Evolutionary conservation across 2,797 vertebrate genomes (phyloP).

Genomic region (Xyrichtys novacula): DNA sequence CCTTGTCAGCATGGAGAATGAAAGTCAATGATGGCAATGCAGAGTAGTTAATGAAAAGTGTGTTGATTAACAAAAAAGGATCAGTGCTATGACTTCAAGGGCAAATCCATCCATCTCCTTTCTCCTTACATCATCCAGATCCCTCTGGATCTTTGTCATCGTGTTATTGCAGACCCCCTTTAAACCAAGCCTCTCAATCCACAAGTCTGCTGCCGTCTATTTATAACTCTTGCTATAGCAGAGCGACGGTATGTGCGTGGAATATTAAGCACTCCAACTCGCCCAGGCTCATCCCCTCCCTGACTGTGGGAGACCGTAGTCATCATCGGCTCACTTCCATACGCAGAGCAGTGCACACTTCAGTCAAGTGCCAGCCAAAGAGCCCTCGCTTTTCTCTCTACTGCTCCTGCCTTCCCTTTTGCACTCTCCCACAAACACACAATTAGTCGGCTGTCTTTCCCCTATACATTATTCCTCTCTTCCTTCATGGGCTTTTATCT

Average conservation of each 20-base stretch:
- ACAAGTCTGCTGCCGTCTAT: constrained; percentile 73
- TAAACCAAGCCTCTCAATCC: constrained; percentile 61
- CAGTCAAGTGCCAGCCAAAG: constrained; percentile 63
- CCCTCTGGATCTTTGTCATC: constrained; percentile 46
- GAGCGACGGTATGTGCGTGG: constrained; percentile 69
- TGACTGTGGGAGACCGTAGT: constrained; percentile 58
- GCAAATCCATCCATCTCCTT: constrained; percentile 3
- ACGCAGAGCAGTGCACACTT: constrained; percentile 53
- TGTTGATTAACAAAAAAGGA: neutral
- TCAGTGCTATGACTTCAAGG: constrained; percentile 17
- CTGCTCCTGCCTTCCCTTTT: constrained; percentile 17
- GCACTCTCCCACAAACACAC: constrained; percentile 18
- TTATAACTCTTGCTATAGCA: constrained; percentile 79
- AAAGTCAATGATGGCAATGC: neutral
- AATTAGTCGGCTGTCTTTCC: constrained; percentile 11
- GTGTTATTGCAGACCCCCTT: constrained; percentile 42
- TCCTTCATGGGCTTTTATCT: constrained; percentile 29
- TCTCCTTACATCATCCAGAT: constrained; percentile 25
- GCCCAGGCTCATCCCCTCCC: constrained; percentile 45
- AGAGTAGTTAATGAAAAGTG: neutral
- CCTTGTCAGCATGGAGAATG: neutral
- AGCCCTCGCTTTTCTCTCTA: constrained; percentile 42
- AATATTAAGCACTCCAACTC: constrained; percentile 71
- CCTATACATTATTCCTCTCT: neutral
- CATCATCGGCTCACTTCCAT: constrained; percentile 57